Base-by-base conservation (phyloP, 2,888 invertebrate genomes). In the Catocala nupta region DNA sequence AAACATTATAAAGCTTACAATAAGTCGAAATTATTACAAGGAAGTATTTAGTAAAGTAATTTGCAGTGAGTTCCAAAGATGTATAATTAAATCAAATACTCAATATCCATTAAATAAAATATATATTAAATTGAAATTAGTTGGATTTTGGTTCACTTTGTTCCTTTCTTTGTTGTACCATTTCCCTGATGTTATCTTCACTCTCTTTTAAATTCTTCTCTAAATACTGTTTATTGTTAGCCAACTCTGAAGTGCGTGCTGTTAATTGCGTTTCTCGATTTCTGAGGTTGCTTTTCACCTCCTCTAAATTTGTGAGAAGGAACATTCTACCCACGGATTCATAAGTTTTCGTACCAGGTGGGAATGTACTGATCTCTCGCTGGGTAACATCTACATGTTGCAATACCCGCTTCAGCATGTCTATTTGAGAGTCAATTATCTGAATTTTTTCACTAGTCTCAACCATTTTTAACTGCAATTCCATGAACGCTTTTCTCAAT, bases 321-420 rank as follows among this genome's bases (percentile, higher is more conserved):
- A 98, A 98, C 97, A 97, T 98, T 86, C 98, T 86, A 7, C 98
- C 98, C 3, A 98, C 96, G 34, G 97, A 96, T 90, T 98, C 97
- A 82, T 97, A 98, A 0, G 96, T 96, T 80, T 95, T 96, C 0
- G 96, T 97, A 16, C 93, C 95, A 62, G 94, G 86, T 55, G 96
- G 96, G 66, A 98, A 90, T 10, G 94, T 84, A 63, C 86, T 87
- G 59, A 96, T 94, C 85, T 96, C 96, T 75, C 95, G 94, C 78
- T 96, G 95, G 44, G 98, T 98, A 55, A 97, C 91, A 70, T 96
- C 95, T 60, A 97, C 96, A 83, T 96, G 96, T 70, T 96, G 95
- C 78, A 96, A 96, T 55, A 95, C 94, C 65, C 96, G 94, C 78
- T 96, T 96, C 51, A 97, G 86, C 11, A 95, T 95, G 49, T 96